Percentiles rank a stretch among this genome's conserved stretches.
Evolutionary conservation across 2,888 invertebrate species (phyloP).

Genomic region (Netelia fuscicornis): DNA sequence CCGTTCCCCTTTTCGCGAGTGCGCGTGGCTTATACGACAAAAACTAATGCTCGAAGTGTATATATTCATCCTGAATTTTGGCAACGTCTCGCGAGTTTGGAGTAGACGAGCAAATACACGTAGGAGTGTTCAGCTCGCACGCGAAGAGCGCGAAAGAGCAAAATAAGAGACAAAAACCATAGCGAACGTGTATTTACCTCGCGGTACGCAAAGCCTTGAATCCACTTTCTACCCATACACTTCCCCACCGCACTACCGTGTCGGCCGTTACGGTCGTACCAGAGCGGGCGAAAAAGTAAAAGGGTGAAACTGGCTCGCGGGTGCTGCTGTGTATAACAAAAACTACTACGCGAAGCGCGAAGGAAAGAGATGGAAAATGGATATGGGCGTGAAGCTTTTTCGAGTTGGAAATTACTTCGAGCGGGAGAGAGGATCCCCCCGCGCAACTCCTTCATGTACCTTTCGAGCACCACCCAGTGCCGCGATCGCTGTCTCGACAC

Average conservation of each 20-base stretch:
- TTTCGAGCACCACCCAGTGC: not conserved
- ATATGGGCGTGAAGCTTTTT: slow-evolving; percentile 39
- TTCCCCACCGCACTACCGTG: not conserved
- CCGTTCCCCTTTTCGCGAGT: too few relatives aligned
- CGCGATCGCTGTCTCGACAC: slow-evolving; percentile 11
- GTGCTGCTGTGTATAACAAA: not conserved
- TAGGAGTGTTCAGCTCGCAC: slow-evolving; percentile 30
- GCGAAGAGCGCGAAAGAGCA: slow-evolving; percentile 6
- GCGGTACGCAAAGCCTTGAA: slow-evolving; percentile 4
- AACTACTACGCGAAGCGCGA: slow-evolving; percentile 19
- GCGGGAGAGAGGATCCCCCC: not conserved
- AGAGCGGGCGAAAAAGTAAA: not conserved
- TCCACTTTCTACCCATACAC: slow-evolving; percentile 27
- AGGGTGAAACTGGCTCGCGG: slow-evolving; percentile 3
- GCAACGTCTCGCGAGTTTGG: too few relatives aligned
- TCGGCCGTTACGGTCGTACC: slow-evolving; percentile 11
- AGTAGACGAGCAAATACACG: not conserved
- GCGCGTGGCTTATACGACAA: too few relatives aligned
- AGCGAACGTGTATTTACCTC: slow-evolving; percentile 22
- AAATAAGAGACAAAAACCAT: slow-evolving; percentile 5
- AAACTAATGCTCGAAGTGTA: too few relatives aligned
- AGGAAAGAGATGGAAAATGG: slow-evolving; percentile 22
- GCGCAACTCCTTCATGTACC: not conserved
- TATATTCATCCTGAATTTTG: too few relatives aligned
- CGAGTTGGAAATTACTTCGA: slow-evolving; percentile 46